A percentile compares a stretch with the other conserved stretches of the same genome.
phyloP scores from a whole-genome alignment of 2,797 vertebrate genomes.

The Sebastes minor region DNA sequence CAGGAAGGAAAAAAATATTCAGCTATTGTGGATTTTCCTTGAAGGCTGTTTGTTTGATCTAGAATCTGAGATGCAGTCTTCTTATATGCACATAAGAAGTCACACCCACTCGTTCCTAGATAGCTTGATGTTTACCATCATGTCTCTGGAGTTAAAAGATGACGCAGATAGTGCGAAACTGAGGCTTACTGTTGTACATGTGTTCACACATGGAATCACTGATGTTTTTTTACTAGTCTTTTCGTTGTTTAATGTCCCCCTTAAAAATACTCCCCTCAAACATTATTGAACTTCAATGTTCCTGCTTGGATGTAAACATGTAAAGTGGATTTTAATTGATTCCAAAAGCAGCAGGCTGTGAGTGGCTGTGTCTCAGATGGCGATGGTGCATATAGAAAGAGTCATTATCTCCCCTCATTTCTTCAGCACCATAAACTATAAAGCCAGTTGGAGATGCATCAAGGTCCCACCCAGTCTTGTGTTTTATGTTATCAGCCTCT shows the following conservation, averaged over 20 bases:
- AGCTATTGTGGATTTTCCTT: constrained; percentile 24
- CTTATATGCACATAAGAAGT: constrained; percentile 4
- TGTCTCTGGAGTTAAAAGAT: constrained; percentile 9
- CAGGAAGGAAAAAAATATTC: constrained; percentile 5
- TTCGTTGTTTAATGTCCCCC: background rate
- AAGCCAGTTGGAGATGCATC: constrained; percentile 5
- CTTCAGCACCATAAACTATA: constrained; percentile 9
- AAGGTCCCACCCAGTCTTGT: constrained; percentile 8
- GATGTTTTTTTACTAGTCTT: background rate
- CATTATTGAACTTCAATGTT: background rate
- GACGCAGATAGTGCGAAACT: constrained; percentile 22
- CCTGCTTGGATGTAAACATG: background rate
- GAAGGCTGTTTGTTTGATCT: constrained; percentile 38
- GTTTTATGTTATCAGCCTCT: constrained; percentile 7
- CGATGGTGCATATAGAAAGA: constrained; percentile 14
- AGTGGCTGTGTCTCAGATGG: background rate
- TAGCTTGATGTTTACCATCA: constrained; percentile 36
- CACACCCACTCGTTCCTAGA: constrained; percentile 35
- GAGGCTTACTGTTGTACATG: background rate
- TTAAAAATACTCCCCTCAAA: background rate
- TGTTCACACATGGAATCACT: background rate
- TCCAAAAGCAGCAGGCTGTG: background rate
- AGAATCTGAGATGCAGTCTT: constrained; percentile 10
- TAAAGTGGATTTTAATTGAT: constrained; percentile 21
- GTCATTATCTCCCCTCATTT: constrained; percentile 26